Evolutionary conservation across 2,113 vertebrate species (phyloP), one percentile per base, ranked within the genome.

Genomic region (Syngnathus typhle): DNA sequence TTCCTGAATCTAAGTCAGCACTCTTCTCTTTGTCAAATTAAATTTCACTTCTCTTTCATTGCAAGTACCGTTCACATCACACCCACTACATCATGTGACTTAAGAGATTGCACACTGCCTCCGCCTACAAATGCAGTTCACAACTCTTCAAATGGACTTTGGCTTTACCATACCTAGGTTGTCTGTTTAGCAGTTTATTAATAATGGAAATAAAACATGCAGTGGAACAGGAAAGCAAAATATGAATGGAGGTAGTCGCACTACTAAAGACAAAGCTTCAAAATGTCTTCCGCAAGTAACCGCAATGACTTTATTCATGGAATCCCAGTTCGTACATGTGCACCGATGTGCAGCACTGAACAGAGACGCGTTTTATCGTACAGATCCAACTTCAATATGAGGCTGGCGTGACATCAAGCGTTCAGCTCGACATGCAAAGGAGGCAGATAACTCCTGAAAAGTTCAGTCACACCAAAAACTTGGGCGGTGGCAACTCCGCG

Each of bases 351-450:
- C 68, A 69, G 77, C 70, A 75, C 60, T 41, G 37, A 77, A 81
- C 12, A 1, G 64, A 80, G 77, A n/a, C 7, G 39, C 19, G 9
- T 43, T 62, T 21, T 61, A 21, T 62, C 21, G 70, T 51, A 67
- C 54, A 80, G 70, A 32, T 76, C 83, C 86, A 87, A 84, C 86
- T 89, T 90, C 86, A 87, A 88, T 88, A 85, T 89, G 87, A 90
- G 82, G 88, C 83, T 85, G 88, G 84, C n/a, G 38, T 83, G 78
- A 83, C 79, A 73, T 73, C 81, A 55, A 71, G 62, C 69, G 36
- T 49, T 74, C 23, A 43, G 64, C 41, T 54, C 64, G 37, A 73
- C 67, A 75, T 37, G 78, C 41, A 54, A 77, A 65, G 61, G 60
- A 76, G 71, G 61, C 39, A 15, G 49, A 66, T 4, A 41, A 65